Evolutionary conservation across 2,888 invertebrate genomes (phyloP).

Genomic region (Pecten maximus): DNA sequence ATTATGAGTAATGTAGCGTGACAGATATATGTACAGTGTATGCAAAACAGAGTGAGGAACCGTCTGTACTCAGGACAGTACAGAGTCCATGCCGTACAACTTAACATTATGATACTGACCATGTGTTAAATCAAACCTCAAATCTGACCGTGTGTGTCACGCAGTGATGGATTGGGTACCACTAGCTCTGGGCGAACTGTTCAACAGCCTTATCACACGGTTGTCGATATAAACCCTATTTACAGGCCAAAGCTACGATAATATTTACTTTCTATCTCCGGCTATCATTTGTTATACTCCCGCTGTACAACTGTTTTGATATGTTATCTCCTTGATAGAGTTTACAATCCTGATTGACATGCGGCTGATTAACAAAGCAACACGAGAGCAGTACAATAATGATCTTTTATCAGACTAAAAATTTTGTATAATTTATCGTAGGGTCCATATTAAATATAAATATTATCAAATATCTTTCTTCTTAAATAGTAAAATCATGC

Average conservation of each 20-base stretch:
- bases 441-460: slow-evolving; percentile 34
- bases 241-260: not conserved
- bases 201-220: not conserved
- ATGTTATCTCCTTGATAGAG: not conserved
- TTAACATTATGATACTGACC: not conserved
- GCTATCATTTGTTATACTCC: not conserved
- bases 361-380: not conserved
- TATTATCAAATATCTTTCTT: slow-evolving; percentile 1
- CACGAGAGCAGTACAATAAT: not conserved
- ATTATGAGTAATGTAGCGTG: too few species aligned
- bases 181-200: not conserved
- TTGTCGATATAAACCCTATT: not conserved
- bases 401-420: slow-evolving; percentile 21
- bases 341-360: not conserved
- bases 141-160: not conserved
- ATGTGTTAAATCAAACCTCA: not conserved
- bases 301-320: not conserved
- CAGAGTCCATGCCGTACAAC: not conserved
- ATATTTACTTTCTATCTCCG: not conserved
- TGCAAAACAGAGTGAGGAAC: too few species aligned
- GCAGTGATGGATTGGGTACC: not conserved
- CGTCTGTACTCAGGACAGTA: too few species aligned
- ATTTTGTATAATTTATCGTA: slow-evolving; percentile 2
- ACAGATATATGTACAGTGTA: too few species aligned
- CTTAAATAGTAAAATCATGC: not conserved